A percentile compares a stretch with the other conserved stretches of the same genome.
Evolutionary conservation across 2,888 invertebrate species (phyloP).

Genomic region (Euclidia mi): DNA sequence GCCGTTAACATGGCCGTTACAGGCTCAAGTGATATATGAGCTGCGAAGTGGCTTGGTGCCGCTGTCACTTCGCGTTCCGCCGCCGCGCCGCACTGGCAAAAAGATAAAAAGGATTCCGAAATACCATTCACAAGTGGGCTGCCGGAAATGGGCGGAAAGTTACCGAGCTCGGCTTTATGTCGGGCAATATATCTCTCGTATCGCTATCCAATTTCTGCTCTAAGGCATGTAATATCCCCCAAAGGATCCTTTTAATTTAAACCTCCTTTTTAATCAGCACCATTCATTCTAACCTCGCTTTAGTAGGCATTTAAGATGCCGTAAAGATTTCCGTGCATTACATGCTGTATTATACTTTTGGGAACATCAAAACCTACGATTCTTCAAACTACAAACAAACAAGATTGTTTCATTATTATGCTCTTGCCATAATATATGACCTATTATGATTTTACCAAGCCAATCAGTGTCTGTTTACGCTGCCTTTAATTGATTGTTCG

Average conservation of each 20-base stretch:
- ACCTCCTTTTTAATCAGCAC: slow-evolving; percentile 80
- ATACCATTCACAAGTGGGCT: slow-evolving; percentile 89
- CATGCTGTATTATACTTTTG: slow-evolving; percentile 7
- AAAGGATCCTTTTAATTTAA: slow-evolving; percentile 82
- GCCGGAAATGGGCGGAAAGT: slow-evolving; percentile 88
- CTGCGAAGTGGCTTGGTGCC: slow-evolving; percentile 87
- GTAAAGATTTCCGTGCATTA: slow-evolving; percentile 22
- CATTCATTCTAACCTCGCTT: slow-evolving; percentile 74
- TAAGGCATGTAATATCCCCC: slow-evolving; percentile 87
- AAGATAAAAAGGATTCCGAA: slow-evolving; percentile 88
- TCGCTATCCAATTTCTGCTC: slow-evolving; percentile 88
- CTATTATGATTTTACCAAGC: too few species aligned
- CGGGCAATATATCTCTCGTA: slow-evolving; percentile 87
- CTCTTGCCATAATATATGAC: too few species aligned
- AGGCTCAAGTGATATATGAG: slow-evolving; percentile 87
- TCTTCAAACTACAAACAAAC: neutral
- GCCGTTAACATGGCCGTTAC: slow-evolving; percentile 86
- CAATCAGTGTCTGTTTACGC: slow-evolving; percentile 9
- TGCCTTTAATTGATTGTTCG: slow-evolving; percentile 43
- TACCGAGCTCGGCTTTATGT: slow-evolving; percentile 86
- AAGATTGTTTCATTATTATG: too few species aligned
- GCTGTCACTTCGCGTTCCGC: slow-evolving; percentile 85
- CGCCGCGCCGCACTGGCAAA: slow-evolving; percentile 80
- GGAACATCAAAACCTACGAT: neutral
- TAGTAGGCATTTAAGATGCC: slow-evolving; percentile 26